Evolutionary conservation across 2,113 vertebrate species (phyloP), one percentile per base, ranked within the genome.

Genomic region (Grantiella picta): DNA sequence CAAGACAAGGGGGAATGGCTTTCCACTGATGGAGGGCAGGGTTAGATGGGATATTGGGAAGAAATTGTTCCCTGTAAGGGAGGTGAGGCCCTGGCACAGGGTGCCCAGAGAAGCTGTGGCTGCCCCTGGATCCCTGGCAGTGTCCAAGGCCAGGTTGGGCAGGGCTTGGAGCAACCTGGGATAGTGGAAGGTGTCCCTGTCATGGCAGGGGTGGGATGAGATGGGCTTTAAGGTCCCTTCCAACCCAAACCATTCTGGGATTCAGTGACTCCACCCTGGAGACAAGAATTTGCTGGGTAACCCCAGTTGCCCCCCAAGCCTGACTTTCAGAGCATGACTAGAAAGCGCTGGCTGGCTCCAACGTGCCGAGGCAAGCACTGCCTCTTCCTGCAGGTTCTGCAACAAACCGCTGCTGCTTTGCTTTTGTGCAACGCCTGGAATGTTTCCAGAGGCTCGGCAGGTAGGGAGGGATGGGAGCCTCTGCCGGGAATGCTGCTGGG

Each of bases 401-500:
- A 95, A 77, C 79, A 53, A 96, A 59, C 56, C 5, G 2, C 47
- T 14, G 25, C 59, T 42, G 25, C 59, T 77, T n/a, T n/a, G 64
- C 68, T 45, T 70, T 95, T 96, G 84, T 76, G 87, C 92, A 96
- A 94, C 57, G 64, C 61, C 66, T 92, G 94, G 90, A 87, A 66
- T 16, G 20, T 14, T 71, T 87, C 92, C 96, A 95, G 94, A 44
- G 33, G 76, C 61, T 61, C 12, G 12, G 57, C 79, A 95, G 91
- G 79, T 29, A 47, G 45, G 70, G 63, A 88, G 57, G 28, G 1
- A 15, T 1, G 24, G 60, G 36, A 95, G 27, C n/a, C 69, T 31
- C 38, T 0, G 0, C 22, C 0, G 8, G 90, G 82, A 90, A 72
- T 1, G 5, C 24, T 2, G 7, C 36, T 0, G 3, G 56, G 57